A percentile compares a stretch with the other conserved stretches of the same genome.
Evolutionary conservation across 1,140 invertebrate species (phyloP).

Genomic region (Zaprionus taronus): DNA sequence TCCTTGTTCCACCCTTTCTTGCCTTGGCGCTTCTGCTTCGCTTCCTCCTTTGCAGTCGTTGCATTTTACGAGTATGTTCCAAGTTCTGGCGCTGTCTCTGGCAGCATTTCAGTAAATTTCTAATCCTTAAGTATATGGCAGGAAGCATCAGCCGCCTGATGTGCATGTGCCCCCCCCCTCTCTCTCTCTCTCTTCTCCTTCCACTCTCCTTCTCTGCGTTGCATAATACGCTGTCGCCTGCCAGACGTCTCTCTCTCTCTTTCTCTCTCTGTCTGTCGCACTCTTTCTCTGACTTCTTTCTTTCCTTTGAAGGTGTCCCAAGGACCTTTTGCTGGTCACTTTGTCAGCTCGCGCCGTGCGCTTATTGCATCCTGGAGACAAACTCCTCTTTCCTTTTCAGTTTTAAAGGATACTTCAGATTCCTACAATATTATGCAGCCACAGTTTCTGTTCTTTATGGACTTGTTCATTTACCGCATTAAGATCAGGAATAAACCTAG

Average conservation of each 20-base stretch:
- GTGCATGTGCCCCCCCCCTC: slow-evolving; percentile 21
- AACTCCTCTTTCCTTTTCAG: slow-evolving; percentile 46
- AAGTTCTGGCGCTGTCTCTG: slow-evolving; percentile 54
- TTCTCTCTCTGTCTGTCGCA: not conserved
- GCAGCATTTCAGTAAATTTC: slow-evolving; percentile 80
- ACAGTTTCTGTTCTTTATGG: slow-evolving; percentile 58
- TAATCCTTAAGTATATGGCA: slow-evolving; percentile 83
- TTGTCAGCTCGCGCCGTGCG: slow-evolving; percentile 56
- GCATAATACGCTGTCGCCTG: slow-evolving; percentile 31
- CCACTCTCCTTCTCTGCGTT: slow-evolving; percentile 11
- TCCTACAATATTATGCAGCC: slow-evolving; percentile 65
- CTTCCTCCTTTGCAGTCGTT: slow-evolving; percentile 65
- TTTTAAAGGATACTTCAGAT: slow-evolving; percentile 70
- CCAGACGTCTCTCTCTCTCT: slow-evolving; percentile 16
- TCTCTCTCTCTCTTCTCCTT: not conserved
- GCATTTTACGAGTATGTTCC: slow-evolving; percentile 81
- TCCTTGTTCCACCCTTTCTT: not conserved
- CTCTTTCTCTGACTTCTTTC: not conserved
- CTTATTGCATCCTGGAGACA: slow-evolving; percentile 81
- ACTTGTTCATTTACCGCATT: slow-evolving; percentile 1
- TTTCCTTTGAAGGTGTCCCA: not conserved
- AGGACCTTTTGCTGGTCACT: slow-evolving; percentile 42
- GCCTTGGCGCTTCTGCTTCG: not conserved
- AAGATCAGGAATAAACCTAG: not conserved
- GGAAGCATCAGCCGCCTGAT: slow-evolving; percentile 70